These are phyloP conservation scores for Phyto melanocephala DNA, from an alignment of 2,888 invertebrate genomes.

Conservation along the genomic window DNA sequence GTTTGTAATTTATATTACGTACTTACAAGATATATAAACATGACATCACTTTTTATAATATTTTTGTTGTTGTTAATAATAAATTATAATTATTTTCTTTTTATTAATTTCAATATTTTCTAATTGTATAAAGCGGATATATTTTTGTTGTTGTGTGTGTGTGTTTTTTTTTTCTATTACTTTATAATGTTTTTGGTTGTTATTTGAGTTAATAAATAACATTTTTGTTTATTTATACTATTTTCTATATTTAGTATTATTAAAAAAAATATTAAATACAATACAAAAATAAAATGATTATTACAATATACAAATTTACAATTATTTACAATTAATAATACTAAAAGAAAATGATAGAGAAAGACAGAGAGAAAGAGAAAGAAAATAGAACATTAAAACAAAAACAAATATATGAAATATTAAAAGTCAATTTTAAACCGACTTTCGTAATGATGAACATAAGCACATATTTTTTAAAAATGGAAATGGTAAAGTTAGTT, in stretches of 20 bases:
- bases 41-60: constrained; percentile 76
- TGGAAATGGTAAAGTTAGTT: no score
- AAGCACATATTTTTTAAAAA: no score
- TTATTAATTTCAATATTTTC: constrained; percentile 42
- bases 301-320: constrained; percentile 75
- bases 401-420: constrained; percentile 11
- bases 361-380: not conserved
- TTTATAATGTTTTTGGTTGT: constrained; percentile 36
- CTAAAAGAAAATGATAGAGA: constrained; percentile 29
- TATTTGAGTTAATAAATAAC: constrained; percentile 73
- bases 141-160: constrained; percentile 25
- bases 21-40: constrained; percentile 73
- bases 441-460: constrained; percentile 31
- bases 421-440: constrained; percentile 47
- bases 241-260: constrained; percentile 70
- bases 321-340: constrained; percentile 70
- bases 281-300: constrained; percentile 18
- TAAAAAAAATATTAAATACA: constrained; percentile 66
- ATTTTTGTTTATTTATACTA: constrained; percentile 57
- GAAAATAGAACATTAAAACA: not conserved
- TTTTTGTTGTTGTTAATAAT: constrained; percentile 62
- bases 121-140: constrained; percentile 64
- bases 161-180: constrained; percentile 4
- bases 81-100: constrained; percentile 43
- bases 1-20: constrained; percentile 62